These are phyloP conservation scores for Microchrysa polita DNA, from an alignment of 2,888 invertebrate species.

Conservation along the genomic window DNA sequence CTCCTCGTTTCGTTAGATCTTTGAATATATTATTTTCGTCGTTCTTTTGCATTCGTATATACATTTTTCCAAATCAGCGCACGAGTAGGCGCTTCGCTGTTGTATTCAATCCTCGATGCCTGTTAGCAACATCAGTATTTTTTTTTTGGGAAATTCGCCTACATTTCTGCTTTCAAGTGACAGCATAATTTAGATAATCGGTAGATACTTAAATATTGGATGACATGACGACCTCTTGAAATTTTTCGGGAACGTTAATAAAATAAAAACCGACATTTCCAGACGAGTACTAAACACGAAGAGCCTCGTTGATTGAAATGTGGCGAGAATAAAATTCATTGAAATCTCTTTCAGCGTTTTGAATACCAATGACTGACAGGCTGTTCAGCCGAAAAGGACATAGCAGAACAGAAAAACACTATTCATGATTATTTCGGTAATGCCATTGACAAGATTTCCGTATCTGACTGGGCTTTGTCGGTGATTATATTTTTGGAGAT, in stretches of 20 bases:
- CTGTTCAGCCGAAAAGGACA: background rate
- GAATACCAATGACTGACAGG: background rate
- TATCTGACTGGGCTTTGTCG: background rate
- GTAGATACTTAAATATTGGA: constrained; percentile 22
- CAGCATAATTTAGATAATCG: constrained; percentile 9
- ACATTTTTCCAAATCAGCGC: background rate
- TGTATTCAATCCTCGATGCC: background rate
- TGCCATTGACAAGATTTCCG: background rate
- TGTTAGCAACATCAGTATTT: background rate
- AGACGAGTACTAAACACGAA: background rate
- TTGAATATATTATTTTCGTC: background rate
- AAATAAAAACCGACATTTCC: background rate
- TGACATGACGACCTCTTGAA: constrained; percentile 1
- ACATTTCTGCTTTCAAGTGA: background rate
- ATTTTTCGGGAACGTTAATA: background rate
- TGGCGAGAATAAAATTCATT: constrained; percentile 6
- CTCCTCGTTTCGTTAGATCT: background rate
- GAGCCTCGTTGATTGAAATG: background rate
- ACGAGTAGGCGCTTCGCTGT: background rate
- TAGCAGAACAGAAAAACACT: background rate
- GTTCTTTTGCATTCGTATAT: background rate
- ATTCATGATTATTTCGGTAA: constrained; percentile 7
- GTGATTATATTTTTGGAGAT: background rate
- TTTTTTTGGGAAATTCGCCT: background rate
- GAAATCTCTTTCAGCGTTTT: background rate